Evolutionary conservation across 2,113 vertebrate genomes (phyloP).

Genomic region (Actinemys pallida): DNA sequence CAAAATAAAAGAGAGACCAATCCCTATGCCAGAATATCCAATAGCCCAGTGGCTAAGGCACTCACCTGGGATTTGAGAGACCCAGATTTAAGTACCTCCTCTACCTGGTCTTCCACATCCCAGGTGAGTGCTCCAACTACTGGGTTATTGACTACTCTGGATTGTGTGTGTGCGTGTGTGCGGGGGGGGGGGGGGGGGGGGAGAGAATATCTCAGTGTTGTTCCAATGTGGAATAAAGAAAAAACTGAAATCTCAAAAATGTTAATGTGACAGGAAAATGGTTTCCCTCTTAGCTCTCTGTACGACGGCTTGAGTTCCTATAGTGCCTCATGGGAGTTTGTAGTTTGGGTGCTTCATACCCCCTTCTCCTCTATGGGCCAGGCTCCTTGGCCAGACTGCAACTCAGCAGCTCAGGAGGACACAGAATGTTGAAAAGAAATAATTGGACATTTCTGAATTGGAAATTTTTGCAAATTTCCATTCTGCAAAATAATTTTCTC

Average conservation of each 20-base stretch:
- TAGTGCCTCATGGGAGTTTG: background rate
- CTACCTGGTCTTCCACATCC: background rate
- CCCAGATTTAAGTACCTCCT: background rate
- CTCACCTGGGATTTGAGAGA: background rate
- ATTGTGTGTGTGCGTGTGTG: background rate
- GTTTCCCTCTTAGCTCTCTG: background rate
- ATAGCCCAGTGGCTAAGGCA: background rate
- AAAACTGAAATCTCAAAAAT: background rate
- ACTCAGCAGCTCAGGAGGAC: background rate
- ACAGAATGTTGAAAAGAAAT: background rate
- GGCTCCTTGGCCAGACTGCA: background rate
- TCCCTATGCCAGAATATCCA: background rate
- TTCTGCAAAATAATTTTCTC: background rate
- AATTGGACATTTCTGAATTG: background rate
- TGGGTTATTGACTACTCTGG: background rate
- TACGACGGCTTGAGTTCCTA: background rate
- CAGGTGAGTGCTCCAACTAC: background rate
- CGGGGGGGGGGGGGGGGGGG: no score
- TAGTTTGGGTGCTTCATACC: background rate
- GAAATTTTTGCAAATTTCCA: background rate
- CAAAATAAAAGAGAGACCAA: background rate
- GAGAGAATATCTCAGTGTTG: no score
- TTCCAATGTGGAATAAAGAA: background rate
- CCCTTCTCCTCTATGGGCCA: background rate
- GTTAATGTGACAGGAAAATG: background rate